Evolutionary conservation across 2,888 invertebrate genomes (phyloP).

Genomic region (Xestia rhomboidea): DNA sequence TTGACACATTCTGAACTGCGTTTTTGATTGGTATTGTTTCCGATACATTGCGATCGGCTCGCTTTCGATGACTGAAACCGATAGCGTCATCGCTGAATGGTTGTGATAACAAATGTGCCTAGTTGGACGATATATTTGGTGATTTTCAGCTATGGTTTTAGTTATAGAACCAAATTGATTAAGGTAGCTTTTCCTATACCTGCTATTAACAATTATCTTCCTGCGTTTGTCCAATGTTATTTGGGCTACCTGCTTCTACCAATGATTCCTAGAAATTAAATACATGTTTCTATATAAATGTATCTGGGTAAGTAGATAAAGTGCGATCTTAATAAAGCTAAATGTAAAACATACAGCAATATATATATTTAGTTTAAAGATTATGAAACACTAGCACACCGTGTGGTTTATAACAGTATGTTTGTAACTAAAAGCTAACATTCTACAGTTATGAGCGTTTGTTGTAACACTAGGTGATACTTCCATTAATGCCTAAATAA

Average conservation of each 20-base stretch:
- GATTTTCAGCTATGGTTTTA: background rate
- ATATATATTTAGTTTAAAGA: constrained; percentile 4
- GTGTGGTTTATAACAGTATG: background rate
- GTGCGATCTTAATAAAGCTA: background rate
- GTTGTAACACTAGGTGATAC: background rate
- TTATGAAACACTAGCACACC: background rate
- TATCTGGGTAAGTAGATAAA: background rate
- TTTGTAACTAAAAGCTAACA: background rate
- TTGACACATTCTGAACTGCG: constrained; percentile 8
- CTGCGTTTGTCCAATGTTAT: too few relatives aligned
- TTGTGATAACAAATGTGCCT: constrained; percentile 36
- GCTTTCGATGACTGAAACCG: constrained; percentile 34
- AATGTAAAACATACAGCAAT: background rate
- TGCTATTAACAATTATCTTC: too few relatives aligned
- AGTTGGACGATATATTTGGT: constrained; percentile 18
- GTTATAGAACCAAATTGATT: background rate
- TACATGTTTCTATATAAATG: background rate
- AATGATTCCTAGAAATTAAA: too few relatives aligned
- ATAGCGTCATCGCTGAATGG: constrained; percentile 46
- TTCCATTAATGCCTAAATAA: background rate
- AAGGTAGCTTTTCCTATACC: background rate
- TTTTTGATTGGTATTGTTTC: constrained; percentile 43
- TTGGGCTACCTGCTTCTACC: background rate
- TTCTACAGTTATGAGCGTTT: background rate
- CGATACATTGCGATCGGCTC: constrained; percentile 29